Evolutionary conservation across 2,888 invertebrate species (phyloP).

Genomic region (Oasisia sp.): DNA sequence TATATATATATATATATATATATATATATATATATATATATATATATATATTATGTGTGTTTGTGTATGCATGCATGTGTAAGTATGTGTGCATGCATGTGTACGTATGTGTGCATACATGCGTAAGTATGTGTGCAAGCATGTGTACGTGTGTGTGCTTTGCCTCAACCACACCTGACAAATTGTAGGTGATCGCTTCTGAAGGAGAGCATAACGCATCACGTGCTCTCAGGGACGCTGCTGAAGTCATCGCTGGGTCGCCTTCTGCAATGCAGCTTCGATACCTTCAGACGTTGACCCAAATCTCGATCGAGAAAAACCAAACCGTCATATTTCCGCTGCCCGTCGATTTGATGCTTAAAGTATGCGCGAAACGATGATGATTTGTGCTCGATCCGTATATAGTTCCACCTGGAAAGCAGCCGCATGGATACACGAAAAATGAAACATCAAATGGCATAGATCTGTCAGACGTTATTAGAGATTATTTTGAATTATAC

Average conservation of each 20-base stretch:
- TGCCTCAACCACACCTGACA: too few species aligned
- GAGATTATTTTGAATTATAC: too few species aligned
- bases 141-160: too few species aligned
- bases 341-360: slow-evolving; percentile 73
- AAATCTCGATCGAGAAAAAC: slow-evolving; percentile 96
- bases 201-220: slow-evolving; percentile 96
- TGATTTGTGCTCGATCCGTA: neutral
- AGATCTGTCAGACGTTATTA: too few species aligned
- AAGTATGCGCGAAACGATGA: neutral
- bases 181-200: slow-evolving; percentile 84
- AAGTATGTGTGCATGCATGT: too few species aligned
- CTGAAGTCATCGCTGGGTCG: slow-evolving; percentile 92
- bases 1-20: neutral
- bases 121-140: too few species aligned
- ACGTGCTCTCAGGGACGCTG: slow-evolving; percentile 89
- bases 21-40: neutral
- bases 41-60: too few species aligned
- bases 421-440: too few species aligned
- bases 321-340: slow-evolving; percentile 95
- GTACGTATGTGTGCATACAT: too few species aligned
- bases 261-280: slow-evolving; percentile 92
- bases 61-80: too few species aligned
- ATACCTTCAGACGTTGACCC: slow-evolving; percentile 92
- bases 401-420: neutral
- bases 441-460: too few species aligned